Evolutionary conservation across 2,888 invertebrate genomes (phyloP), one percentile per base, ranked within the genome.

Genomic region (Cartodere bifasciata): DNA sequence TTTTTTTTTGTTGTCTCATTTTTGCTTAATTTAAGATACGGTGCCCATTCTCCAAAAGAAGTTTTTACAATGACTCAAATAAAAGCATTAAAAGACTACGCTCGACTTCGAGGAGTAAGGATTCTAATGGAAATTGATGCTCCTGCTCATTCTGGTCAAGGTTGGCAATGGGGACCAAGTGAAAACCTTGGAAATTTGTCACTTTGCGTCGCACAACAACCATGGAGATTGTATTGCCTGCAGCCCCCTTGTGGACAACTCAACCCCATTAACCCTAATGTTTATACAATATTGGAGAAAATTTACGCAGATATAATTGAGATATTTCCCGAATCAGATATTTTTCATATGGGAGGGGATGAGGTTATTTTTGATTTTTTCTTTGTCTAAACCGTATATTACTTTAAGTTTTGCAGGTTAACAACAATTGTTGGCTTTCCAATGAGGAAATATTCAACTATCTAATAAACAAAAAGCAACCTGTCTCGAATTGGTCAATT

Each of bases 41-140:
- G 84, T 0, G 80, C 84, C 0, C 84, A 83, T 49, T 71, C 82
- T 0, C 60, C 64, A 0, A 57, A 65, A 2, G 72, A 79, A 49
- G 71, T 78, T 11, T 87, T 90, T 55, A 67, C 70, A 1, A 63
- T 68, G 1, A 58, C 64, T 20, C 78, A 84, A 40, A 68, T 83
- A 4, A 51, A 62, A 16, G 62, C 70, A n/a, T 60, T 92, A 30
- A 68, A 85, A 1, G 65, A 71, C 16, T 90, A 84, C 54, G 91
- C 85, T 0, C 69, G 75, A 38, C 54, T 73, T 2, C 67, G 90
- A 22, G 94, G 92, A 2, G 74, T 94, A 4, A 67, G 88, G 20
- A 72, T 92, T 0, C 67, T 94, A 15, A 72, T 91, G 7, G 94
- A 94, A 65, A 73, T 91, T 20, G 91, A 91, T 56, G 77, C 84